phyloP scores from a whole-genome alignment of 2,888 invertebrate species.

The Eupithecia subfuscata region DNA sequence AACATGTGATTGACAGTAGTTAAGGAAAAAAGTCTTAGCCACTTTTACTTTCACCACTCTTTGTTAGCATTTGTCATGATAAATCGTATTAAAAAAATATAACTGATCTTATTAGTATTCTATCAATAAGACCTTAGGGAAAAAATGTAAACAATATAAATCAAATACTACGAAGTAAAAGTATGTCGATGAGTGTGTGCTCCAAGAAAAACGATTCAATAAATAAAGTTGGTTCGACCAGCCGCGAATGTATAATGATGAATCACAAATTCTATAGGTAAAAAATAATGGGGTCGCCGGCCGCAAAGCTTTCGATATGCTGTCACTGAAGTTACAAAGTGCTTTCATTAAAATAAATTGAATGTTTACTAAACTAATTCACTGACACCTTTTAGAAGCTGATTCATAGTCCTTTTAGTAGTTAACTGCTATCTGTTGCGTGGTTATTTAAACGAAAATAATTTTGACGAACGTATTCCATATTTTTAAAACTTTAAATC shows the following conservation, averaged over 20 bases:
- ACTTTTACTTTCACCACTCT: slow-evolving; percentile 38
- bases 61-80: background rate
- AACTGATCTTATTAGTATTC: slow-evolving; percentile 21
- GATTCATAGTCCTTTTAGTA: slow-evolving; percentile 18
- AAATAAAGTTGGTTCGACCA: slow-evolving; percentile 44
- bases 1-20: slow-evolving; percentile 33
- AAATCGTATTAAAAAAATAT: background rate
- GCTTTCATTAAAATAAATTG: slow-evolving; percentile 47
- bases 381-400: slow-evolving; percentile 36
- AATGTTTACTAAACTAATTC: slow-evolving; percentile 40
- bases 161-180: slow-evolving; percentile 45
- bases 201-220: slow-evolving; percentile 43
- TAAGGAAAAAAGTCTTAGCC: slow-evolving; percentile 21
- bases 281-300: slow-evolving; percentile 53
- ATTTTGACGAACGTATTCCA: background rate
- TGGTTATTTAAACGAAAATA: background rate
- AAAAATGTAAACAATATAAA: slow-evolving; percentile 41
- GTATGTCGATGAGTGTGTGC: slow-evolving; percentile 44
- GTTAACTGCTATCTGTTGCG: background rate
- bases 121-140: slow-evolving; percentile 25
- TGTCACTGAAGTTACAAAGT: slow-evolving; percentile 43
- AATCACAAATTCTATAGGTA: slow-evolving; percentile 49
- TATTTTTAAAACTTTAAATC: background rate
- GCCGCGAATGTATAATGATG: slow-evolving; percentile 50
- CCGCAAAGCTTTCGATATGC: slow-evolving; percentile 47